phyloP scores from a whole-genome alignment of 2,113 vertebrate species.

The Phalacrocorax pelagicus region DNA sequence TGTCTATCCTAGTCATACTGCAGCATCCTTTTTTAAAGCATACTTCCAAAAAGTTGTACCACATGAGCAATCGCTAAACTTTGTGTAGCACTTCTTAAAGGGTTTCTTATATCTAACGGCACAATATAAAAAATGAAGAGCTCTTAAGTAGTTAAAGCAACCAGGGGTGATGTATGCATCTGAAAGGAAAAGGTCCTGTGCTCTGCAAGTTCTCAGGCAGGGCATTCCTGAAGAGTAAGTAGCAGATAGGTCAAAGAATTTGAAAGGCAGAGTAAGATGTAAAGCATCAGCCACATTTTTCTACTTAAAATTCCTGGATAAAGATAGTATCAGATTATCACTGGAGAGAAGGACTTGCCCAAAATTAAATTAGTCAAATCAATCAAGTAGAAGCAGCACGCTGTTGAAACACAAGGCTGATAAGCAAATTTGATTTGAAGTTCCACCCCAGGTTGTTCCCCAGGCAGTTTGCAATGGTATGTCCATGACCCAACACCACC shows the following conservation, averaged over 20 bases:
- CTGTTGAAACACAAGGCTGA: not conserved
- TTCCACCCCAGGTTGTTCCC: not conserved
- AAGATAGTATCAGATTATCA: not conserved
- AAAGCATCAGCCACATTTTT: not conserved
- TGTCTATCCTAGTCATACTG: not conserved
- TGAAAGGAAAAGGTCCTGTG: not conserved
- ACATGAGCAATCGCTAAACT: not conserved
- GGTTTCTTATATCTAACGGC: not conserved
- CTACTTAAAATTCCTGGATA: not conserved
- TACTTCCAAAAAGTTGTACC: not conserved
- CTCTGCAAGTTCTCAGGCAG: not conserved
- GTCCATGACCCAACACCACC: not conserved
- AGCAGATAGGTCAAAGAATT: not conserved
- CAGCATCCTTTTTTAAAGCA: not conserved
- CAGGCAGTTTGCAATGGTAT: not conserved
- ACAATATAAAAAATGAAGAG: not conserved
- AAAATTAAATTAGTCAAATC: not conserved
- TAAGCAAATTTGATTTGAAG: not conserved
- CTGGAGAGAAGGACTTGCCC: not conserved
- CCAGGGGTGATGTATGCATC: not conserved
- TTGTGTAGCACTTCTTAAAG: not conserved
- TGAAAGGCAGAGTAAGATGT: not conserved
- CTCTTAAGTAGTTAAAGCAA: not conserved
- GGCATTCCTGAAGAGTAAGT: not conserved
- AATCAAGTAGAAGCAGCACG: not conserved